Evolutionary conservation across 1,140 invertebrate species (phyloP).

Genomic region (Antheraea pernyi): DNA sequence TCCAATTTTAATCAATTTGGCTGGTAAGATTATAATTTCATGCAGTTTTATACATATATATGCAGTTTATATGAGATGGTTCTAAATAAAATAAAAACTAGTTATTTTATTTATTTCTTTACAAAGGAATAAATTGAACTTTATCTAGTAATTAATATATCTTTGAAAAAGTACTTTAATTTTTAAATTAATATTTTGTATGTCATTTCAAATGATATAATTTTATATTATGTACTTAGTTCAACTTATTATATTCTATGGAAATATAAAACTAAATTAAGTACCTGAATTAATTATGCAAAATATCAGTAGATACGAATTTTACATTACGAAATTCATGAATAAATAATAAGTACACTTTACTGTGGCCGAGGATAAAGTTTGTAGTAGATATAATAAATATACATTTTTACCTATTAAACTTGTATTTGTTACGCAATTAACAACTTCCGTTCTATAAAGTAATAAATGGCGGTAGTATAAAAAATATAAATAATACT

Average conservation of each 20-base stretch:
- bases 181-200: slow-evolving; percentile 5
- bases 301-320: no score
- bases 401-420: neutral
- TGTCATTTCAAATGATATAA: no score
- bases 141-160: slow-evolving; percentile 1
- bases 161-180: slow-evolving; percentile 1
- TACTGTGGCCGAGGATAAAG: neutral
- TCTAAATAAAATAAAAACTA: neutral
- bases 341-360: neutral
- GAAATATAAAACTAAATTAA: no score
- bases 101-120: no score
- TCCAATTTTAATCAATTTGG: slow-evolving; percentile 11
- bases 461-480: neutral
- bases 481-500: neutral
- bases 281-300: no score
- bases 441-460: neutral
- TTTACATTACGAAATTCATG: no score
- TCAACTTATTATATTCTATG: no score
- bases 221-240: no score
- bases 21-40: slow-evolving; percentile 29
- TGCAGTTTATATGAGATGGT: neutral
- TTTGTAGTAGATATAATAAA: neutral
- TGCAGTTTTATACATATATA: neutral
- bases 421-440: neutral
- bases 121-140: neutral